Conservation (phyloP, 1,140 invertebrate species). For the Pseudomyrmex sp. region DNA sequence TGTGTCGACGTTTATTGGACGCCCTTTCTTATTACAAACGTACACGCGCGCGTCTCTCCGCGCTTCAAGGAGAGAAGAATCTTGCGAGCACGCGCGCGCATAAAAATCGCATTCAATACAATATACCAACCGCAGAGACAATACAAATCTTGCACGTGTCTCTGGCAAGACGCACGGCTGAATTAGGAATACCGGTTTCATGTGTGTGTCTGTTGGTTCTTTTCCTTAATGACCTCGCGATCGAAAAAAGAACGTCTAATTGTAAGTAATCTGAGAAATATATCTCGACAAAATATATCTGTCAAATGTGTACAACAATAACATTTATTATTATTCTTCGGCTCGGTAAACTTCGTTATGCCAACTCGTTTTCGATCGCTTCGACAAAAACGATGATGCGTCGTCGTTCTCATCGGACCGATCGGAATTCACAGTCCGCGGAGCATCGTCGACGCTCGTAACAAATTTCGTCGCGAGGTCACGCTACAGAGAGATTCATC, state of each 20-base stretch:
- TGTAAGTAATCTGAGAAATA: conserved; percentile 10
- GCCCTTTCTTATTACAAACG: conserved; percentile 56
- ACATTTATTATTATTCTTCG: conserved; percentile 28
- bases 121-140: too few species aligned
- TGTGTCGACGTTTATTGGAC: conserved; percentile 52
- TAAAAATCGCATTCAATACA: conserved; percentile 27
- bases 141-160: background rate
- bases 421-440: conserved; percentile 27
- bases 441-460: background rate
- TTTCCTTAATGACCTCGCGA: conserved; percentile 25
- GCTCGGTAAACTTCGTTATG: conserved; percentile 2
- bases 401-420: background rate
- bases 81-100: background rate
- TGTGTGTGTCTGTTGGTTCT: background rate
- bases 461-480: background rate
- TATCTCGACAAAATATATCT: conserved; percentile 47
- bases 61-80: background rate
- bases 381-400: background rate
- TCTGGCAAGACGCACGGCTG: background rate
- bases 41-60: background rate
- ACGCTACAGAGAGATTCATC: conserved; percentile 74
- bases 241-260: conserved; percentile 4
- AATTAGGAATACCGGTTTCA: background rate
- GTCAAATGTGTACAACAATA: conserved; percentile 53
- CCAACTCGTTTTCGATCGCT: conserved; percentile 6